Conservation (phyloP, 2,888 invertebrate genomes). For the Archips xylosteana region DNA sequence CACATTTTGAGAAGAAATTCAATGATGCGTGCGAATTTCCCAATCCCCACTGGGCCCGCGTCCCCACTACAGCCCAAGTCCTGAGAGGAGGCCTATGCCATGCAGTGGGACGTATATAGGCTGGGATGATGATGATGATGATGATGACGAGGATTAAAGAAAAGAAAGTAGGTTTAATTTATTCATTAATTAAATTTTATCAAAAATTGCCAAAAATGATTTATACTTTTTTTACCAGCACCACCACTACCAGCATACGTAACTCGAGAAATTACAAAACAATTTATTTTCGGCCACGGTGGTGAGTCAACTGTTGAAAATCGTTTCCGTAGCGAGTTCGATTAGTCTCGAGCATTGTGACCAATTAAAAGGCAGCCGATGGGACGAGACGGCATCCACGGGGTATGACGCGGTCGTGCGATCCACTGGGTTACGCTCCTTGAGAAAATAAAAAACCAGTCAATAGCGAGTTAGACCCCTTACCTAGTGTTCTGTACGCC, state of each 20-base stretch:
- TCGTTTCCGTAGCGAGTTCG: conserved; percentile 75
- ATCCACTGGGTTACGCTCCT: conserved; percentile 58
- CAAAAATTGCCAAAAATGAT: neutral
- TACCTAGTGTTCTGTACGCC: too few relatives aligned
- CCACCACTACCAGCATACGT: conserved; percentile 1
- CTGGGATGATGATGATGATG: too few relatives aligned
- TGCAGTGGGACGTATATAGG: too few relatives aligned
- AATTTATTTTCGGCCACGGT: conserved; percentile 44
- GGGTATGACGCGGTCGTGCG: conserved; percentile 66
- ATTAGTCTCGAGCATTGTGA: conserved; percentile 82
- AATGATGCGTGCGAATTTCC: too few relatives aligned
- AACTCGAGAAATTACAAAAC: conserved; percentile 39
- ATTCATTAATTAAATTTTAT: neutral
- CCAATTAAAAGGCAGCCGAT: conserved; percentile 74
- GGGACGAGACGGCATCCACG: conserved; percentile 79
- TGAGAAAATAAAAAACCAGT: conserved; percentile 43
- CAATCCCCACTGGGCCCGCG: too few relatives aligned
- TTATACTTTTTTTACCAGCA: neutral
- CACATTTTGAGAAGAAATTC: too few relatives aligned
- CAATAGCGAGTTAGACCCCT: too few relatives aligned
- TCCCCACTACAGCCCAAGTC: too few relatives aligned
- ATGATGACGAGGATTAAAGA: too few relatives aligned
- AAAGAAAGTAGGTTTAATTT: too few relatives aligned
- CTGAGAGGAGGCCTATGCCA: too few relatives aligned
- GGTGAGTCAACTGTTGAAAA: conserved; percentile 69